Base-by-base conservation (phyloP, 2,797 vertebrate genomes). In the Botia kubotai region DNA sequence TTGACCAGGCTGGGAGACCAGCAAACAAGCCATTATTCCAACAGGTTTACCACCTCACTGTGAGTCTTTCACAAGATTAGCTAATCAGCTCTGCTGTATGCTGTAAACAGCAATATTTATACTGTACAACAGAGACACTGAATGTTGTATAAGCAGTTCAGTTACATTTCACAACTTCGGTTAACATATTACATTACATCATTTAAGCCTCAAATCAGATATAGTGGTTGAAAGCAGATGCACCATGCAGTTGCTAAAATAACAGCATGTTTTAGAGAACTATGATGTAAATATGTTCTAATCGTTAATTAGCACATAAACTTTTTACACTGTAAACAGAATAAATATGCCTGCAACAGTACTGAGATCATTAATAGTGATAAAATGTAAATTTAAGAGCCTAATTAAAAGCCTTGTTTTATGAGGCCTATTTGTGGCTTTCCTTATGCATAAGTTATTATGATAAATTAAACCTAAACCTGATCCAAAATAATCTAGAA, bases 381-480 rank as follows among this genome's bases (percentile, higher is more conserved):
- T 48, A 4, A 78, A 70, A 21, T 14, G 4, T 39, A 0, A 39
- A 39, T 39, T 39, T 7, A 8, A 33, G 33, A 33, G 33, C 3
- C 33, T 3, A 33, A 57, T 23, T 57, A 39, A 76, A 33, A 68
- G 75, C 10, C 26, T 75, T 52, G 60, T 36, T 78, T 62, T 71
- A 71, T 36, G 67, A 62, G 67, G 39, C 67, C 60, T 16, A 70
- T 70, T 69, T 29, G 65, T 58, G 53, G 66, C 11, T 58, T 69
- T 58, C 16, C 11, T 6, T 4, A 21, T 26, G 23, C 23, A 26
- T 26, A 26, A 26, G 23, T 26, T 26, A 26, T 26, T 26, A 26
- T 26, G 23, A 26, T 26, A 26, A 26, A 26, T 26, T 26, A 26
- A 26, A 26, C 23, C 23, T 26, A 33, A 17, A 10, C 16, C 16